phyloP scores from a whole-genome alignment of 2,113 vertebrate species.

The Gopherus flavomarginatus region DNA sequence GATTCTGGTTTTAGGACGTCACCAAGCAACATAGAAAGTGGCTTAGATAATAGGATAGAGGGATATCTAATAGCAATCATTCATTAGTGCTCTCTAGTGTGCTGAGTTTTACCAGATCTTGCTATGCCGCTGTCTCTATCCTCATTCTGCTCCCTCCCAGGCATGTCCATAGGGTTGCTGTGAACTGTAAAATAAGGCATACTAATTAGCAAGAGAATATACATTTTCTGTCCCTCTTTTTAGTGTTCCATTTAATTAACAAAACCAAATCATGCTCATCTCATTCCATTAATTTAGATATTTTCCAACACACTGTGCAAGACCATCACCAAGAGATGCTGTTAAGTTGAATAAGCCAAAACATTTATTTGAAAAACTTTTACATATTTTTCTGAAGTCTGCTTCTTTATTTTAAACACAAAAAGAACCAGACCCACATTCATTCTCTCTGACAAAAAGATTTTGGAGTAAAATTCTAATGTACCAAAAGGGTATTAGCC shows the following conservation, averaged over 20 bases:
- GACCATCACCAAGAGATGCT: constrained; percentile 81
- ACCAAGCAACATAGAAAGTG: neutral
- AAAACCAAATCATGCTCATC: constrained; percentile 82
- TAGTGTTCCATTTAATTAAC: constrained; percentile 68
- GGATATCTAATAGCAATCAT: neutral
- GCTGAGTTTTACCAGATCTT: constrained; percentile 88
- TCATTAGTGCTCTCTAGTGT: neutral
- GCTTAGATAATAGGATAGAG: neutral
- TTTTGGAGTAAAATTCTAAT: neutral
- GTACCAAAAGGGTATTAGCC: neutral
- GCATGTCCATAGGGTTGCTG: constrained; percentile 99
- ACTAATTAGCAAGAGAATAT: constrained; percentile 68
- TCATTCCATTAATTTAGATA: constrained; percentile 77
- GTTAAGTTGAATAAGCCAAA: constrained; percentile 81
- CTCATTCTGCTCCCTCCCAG: constrained; percentile 89
- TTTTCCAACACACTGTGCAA: constrained; percentile 71
- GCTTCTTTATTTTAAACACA: neutral
- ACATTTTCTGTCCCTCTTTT: constrained; percentile 39
- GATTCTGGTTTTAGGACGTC: neutral
- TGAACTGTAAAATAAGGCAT: constrained; percentile 86
- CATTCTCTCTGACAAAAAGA: neutral
- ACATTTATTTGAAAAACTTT: constrained; percentile 17
- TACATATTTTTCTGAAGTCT: constrained; percentile 15
- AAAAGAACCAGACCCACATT: neutral
- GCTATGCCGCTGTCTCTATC: constrained; percentile 98